phyloP scores from a whole-genome alignment of 2,888 invertebrate genomes.

The Drosophila lutescens region DNA sequence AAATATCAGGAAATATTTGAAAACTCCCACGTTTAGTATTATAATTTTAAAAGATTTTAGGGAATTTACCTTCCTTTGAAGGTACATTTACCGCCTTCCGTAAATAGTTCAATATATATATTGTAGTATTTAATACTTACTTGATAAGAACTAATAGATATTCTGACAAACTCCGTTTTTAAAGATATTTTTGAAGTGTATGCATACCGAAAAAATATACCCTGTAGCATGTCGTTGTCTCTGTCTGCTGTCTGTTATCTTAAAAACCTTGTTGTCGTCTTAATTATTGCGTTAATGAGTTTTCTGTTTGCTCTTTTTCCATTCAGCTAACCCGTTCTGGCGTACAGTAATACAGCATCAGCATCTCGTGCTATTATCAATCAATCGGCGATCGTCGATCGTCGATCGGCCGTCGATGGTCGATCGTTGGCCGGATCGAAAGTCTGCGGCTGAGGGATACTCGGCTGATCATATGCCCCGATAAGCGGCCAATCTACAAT shows the following conservation, averaged over 20 bases:
- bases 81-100: no score
- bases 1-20: no score
- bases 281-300: slow-evolving; percentile 83
- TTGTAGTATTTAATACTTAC: no score
- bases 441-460: slow-evolving; percentile 50
- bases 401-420: slow-evolving; percentile 48
- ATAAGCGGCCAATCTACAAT: slow-evolving; percentile 59
- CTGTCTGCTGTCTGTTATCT: slow-evolving; percentile 69
- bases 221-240: slow-evolving; percentile 63
- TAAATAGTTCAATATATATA: no score
- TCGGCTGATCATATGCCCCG: slow-evolving; percentile 66
- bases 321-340: slow-evolving; percentile 68
- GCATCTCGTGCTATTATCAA: slow-evolving; percentile 78
- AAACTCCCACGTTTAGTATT: no score
- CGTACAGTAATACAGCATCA: slow-evolving; percentile 61
- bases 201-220: slow-evolving; percentile 30
- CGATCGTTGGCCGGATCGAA: slow-evolving; percentile 55
- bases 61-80: no score
- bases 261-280: slow-evolving; percentile 82
- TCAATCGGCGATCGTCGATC: slow-evolving; percentile 68
- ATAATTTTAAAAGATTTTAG: no score
- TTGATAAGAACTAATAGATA: not conserved
- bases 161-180: not conserved
- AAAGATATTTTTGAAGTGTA: slow-evolving; percentile 7
- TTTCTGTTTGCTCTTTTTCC: slow-evolving; percentile 74